Base-by-base conservation (phyloP, 1,140 invertebrate species). In the Tribolium madens region DNA sequence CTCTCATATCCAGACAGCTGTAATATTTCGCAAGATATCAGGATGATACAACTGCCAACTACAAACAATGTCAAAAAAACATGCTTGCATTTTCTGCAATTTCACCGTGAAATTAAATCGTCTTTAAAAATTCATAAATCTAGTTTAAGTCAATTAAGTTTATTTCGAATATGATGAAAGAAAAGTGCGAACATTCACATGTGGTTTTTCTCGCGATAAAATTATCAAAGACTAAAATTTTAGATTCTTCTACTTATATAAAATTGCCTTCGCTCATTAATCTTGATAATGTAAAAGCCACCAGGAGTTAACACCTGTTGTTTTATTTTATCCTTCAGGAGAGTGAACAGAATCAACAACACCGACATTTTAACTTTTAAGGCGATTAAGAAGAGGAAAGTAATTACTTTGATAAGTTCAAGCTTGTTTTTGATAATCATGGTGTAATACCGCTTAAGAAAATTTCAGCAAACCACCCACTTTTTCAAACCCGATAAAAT, bases 401-500 rank as follows among this genome's bases (percentile, higher is more conserved):
- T 26, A 57, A 57, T 57, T 57, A 57, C 14, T 3, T 1, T 57
- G 21, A 57, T 57, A 4, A 18, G 14, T 21, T 21, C 9, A 57
- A 26, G 52, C 14, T 57, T 57, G 52, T 57, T 21, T 57, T 57
- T 57, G 18, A 57, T 21, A n/a, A n/a, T 18, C 52, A 57, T 3
- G 52, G 18, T 18, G 14, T 21, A 57, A 52, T 52, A 52, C 17
- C n/a, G n/a, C n/a, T n/a, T n/a, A n/a, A 52, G 48, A 15, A 52
- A 52, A 52, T 52, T 52, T 4, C 48, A 1, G 14, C n/a, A 15
- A 52, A 52, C 48, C 4, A 2, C 13, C 48, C 10, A 52, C n/a
- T n/a, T n/a, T n/a, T n/a, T n/a, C n/a, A n/a, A n/a, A n/a, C n/a
- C n/a, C n/a, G n/a, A 2, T 52, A 15, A 47, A 47, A 47, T n/a